These are phyloP conservation scores for Chrysopa pallens DNA, from an alignment of 1,140 invertebrate genomes.

Conservation along the genomic window DNA sequence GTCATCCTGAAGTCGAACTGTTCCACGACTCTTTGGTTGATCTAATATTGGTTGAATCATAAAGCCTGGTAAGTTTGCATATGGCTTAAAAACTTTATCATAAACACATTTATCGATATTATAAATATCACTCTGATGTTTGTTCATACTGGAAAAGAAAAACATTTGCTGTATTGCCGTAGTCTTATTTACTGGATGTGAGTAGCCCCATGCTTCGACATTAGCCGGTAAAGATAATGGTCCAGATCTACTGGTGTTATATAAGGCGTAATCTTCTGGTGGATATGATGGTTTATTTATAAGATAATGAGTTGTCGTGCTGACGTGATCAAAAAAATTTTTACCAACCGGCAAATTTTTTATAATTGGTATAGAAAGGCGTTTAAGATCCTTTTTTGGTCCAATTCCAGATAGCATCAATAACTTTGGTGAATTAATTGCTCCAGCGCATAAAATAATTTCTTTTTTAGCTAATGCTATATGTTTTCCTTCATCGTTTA, in stretches of 20 bases:
- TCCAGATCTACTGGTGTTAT: background rate
- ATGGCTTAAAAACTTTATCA: slow-evolving; percentile 43
- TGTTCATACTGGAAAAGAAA: background rate
- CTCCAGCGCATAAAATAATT: slow-evolving; percentile 46
- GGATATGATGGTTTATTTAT: slow-evolving; percentile 2
- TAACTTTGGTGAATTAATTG: slow-evolving; percentile 47
- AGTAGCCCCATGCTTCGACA: background rate
- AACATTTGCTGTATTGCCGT: background rate
- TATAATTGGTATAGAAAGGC: slow-evolving; percentile 34
- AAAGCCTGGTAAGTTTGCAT: slow-evolving; percentile 58
- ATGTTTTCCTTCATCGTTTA: slow-evolving; percentile 24
- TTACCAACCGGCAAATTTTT: slow-evolving; percentile 39
- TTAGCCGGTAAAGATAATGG: background rate
- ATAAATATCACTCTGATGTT: too few relatives aligned
- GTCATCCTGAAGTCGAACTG: slow-evolving; percentile 22
- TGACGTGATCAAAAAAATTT: slow-evolving; percentile 44
- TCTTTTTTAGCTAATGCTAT: slow-evolving; percentile 36
- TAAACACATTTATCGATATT: slow-evolving; percentile 24
- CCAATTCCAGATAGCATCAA: slow-evolving; percentile 61
- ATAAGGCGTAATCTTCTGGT: slow-evolving; percentile 25
- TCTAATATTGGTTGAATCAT: slow-evolving; percentile 58
- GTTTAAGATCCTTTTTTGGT: slow-evolving; percentile 41
- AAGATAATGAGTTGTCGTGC: slow-evolving; percentile 2
- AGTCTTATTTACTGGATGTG: background rate
- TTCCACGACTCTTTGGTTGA: slow-evolving; percentile 15